phyloP scores from a whole-genome alignment of 1,140 invertebrate genomes.

The Tetragnatha versicolor region DNA sequence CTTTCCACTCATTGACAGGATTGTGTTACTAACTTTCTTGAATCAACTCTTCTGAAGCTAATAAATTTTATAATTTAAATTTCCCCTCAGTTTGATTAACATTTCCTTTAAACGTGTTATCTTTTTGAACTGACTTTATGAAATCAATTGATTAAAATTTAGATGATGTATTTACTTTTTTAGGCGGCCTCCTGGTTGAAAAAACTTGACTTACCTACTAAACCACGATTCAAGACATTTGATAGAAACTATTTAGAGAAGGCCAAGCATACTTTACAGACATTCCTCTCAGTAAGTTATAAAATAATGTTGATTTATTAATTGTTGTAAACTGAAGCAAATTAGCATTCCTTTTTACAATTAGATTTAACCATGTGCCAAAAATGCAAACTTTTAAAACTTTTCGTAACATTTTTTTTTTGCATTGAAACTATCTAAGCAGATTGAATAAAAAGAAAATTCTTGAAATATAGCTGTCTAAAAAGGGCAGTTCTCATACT shows the following conservation, averaged over 20 bases:
- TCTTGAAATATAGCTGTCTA: background rate
- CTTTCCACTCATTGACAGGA: too few species aligned
- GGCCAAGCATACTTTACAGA: slow-evolving; percentile 81
- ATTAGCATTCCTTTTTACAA: too few species aligned
- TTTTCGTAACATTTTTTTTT: background rate
- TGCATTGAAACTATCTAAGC: background rate
- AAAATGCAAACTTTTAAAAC: background rate
- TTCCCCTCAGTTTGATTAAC: too few species aligned
- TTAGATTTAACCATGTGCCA: background rate
- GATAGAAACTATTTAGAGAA: slow-evolving; percentile 81
- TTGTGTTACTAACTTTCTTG: too few species aligned
- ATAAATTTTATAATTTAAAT: too few species aligned
- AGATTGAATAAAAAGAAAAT: too few species aligned
- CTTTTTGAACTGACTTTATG: too few species aligned
- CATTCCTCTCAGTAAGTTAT: slow-evolving; percentile 79
- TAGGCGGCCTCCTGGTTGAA: slow-evolving; percentile 81
- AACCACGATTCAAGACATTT: slow-evolving; percentile 77
- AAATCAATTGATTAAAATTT: too few species aligned
- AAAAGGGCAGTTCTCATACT: background rate
- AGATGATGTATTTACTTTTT: slow-evolving; percentile 56
- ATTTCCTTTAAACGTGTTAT: too few species aligned
- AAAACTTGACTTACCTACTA: slow-evolving; percentile 79
- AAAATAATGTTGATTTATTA: background rate
- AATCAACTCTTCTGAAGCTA: too few species aligned
- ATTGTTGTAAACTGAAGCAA: too few species aligned